Percentiles rank a stretch among this genome's conserved stretches.
These are phyloP conservation scores for Meteorus cinctellus DNA, from an alignment of 2,888 invertebrate genomes.

Conservation along the genomic window DNA sequence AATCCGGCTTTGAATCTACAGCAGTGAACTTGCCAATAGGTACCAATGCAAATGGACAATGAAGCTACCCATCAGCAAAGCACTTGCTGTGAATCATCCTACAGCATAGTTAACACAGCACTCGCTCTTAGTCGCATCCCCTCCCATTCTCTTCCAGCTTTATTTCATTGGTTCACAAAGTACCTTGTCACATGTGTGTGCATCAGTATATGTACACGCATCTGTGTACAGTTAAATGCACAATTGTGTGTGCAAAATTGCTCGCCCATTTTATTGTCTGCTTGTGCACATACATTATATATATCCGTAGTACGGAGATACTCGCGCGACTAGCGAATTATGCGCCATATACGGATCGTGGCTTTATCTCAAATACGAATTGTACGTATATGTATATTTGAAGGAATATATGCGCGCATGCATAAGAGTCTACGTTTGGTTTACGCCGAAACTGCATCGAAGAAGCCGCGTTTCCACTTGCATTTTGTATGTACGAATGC, in stretches of 20 bases:
- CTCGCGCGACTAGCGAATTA: conserved; percentile 48
- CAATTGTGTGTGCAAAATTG: conserved; percentile 32
- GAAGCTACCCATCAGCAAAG: conserved; percentile 51
- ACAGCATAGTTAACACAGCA: conserved; percentile 40
- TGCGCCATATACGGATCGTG: conserved; percentile 43
- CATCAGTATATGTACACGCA: conserved; percentile 29
- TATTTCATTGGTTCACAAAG: conserved; percentile 40
- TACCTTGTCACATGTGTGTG: conserved; percentile 28
- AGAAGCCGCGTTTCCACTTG: too few species aligned
- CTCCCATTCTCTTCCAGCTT: conserved; percentile 32
- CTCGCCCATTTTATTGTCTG: conserved; percentile 29
- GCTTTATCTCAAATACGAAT: conserved; percentile 41
- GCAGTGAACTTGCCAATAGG: conserved; percentile 40
- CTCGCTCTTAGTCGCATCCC: conserved; percentile 25
- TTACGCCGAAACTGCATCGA: background rate
- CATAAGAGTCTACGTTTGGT: conserved; percentile 13
- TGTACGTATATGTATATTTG: conserved; percentile 10
- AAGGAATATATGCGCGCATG: background rate
- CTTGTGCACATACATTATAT: conserved; percentile 19
- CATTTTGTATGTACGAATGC: too few species aligned
- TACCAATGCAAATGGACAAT: conserved; percentile 52
- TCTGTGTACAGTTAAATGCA: background rate
- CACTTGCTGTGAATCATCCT: conserved; percentile 52
- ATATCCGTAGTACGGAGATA: conserved; percentile 36
- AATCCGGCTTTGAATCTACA: conserved; percentile 48